Conservation (phyloP, 1,140 invertebrate species). For the Pemphigus obesinymphae region DNA sequence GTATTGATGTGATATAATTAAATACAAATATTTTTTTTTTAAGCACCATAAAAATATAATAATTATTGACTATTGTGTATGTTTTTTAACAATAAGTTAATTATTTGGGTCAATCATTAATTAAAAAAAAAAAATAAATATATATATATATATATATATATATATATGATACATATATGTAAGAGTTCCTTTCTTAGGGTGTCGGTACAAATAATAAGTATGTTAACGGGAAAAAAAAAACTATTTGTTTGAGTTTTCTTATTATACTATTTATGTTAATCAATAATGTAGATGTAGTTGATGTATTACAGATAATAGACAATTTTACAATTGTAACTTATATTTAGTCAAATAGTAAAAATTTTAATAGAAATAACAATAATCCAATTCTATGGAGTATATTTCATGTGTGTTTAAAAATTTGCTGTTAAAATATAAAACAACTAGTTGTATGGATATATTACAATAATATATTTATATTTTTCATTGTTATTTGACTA, state of each 20-base stretch:
- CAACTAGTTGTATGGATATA: neutral
- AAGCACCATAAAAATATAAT: neutral
- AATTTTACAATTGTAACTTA: neutral
- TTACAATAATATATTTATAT: neutral
- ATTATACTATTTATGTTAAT: neutral
- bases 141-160: neutral
- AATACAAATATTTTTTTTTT: conserved; percentile 2
- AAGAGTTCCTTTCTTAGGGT: conserved; percentile 26
- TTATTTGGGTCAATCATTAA: conserved; percentile 10
- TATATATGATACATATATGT: neutral
- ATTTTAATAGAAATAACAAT: neutral
- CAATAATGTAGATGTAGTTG: neutral
- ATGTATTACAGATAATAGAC: neutral
- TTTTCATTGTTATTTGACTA: conserved; percentile 1
- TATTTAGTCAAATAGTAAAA: neutral
- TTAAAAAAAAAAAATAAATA: neutral
- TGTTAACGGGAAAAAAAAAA: neutral
- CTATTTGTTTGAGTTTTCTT: neutral
- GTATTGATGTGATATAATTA: conserved; percentile 23
- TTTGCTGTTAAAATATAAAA: neutral
- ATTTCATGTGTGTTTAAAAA: neutral
- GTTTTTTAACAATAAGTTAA: neutral
- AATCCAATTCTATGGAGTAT: neutral
- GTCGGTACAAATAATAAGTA: conserved; percentile 6
- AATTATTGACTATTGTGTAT: neutral